These are phyloP conservation scores for Synanthedon myopaeformis DNA, from an alignment of 2,888 invertebrate genomes.

Conservation along the genomic window DNA sequence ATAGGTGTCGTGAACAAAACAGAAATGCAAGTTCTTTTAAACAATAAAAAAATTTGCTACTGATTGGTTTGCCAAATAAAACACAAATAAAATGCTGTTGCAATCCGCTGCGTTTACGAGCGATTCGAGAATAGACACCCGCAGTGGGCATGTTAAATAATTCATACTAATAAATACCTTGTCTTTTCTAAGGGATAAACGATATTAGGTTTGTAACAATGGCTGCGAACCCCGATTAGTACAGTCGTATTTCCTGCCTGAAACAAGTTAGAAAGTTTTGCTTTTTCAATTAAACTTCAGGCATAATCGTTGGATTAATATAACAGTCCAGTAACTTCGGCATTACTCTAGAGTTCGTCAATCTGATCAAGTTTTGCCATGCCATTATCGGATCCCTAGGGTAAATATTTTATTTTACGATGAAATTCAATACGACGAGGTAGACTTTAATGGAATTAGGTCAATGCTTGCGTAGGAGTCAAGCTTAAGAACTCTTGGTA, in stretches of 20 bases:
- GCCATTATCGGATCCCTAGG: constrained; percentile 1
- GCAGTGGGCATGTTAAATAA: too few relatives aligned
- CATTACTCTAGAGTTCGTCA: constrained; percentile 27
- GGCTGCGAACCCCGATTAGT: not conserved
- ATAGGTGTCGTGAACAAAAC: too few relatives aligned
- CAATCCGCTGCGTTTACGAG: too few relatives aligned
- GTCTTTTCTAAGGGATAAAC: too few relatives aligned
- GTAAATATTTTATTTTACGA: not conserved
- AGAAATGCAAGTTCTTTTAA: too few relatives aligned
- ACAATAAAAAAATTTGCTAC: too few relatives aligned
- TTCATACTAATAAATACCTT: too few relatives aligned
- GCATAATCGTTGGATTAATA: constrained; percentile 38
- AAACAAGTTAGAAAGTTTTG: constrained; percentile 33
- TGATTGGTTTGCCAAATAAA: too few relatives aligned
- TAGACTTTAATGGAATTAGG: not conserved
- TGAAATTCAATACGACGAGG: not conserved
- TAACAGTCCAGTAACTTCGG: constrained; percentile 22
- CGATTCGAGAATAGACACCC: too few relatives aligned
- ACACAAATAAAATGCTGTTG: too few relatives aligned
- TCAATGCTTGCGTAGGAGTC: not conserved
- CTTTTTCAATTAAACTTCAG: constrained; percentile 45
- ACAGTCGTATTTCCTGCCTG: constrained; percentile 20
- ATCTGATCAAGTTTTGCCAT: constrained; percentile 27
- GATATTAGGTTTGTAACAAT: not conserved
- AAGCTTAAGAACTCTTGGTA: too few relatives aligned